phyloP scores from a whole-genome alignment of 2,113 vertebrate species.

The Helogale parvula region DNA sequence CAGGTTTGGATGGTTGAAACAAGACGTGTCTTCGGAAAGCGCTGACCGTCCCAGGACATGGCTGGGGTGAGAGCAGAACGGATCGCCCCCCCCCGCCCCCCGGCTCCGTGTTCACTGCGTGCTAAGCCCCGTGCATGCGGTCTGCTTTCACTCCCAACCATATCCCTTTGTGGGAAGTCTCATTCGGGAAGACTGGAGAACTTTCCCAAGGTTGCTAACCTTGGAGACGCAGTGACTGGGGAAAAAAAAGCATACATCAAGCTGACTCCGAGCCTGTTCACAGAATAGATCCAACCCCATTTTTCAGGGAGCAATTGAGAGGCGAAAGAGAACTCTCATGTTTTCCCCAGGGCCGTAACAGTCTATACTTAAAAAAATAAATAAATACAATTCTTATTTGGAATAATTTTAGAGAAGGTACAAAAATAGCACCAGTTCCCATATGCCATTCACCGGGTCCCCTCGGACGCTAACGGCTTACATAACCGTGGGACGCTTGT shows the following conservation, averaged over 20 bases:
- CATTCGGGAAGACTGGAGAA: not conserved
- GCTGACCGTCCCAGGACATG: rapidly evolving
- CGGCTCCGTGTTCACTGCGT: rapidly evolving
- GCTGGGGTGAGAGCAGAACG: rapidly evolving
- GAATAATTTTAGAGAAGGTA: not conserved
- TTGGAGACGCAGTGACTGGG: not conserved
- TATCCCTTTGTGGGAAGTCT: not conserved
- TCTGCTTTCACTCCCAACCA: not conserved
- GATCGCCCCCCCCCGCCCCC: too few species aligned
- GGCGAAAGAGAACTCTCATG: not conserved
- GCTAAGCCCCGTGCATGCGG: rapidly evolving
- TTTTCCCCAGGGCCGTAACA: not conserved
- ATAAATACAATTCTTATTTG: not conserved
- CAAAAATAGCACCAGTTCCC: not conserved
- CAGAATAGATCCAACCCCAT: not conserved
- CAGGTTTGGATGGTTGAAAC: not conserved
- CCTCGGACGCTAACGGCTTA: not conserved
- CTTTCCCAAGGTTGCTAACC: not conserved
- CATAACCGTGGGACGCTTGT: not conserved
- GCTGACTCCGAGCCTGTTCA: not conserved
- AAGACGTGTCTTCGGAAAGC: not conserved
- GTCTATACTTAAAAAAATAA: not conserved
- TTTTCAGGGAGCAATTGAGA: not conserved
- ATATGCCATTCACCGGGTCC: not conserved
- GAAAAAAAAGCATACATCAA: not conserved